These are phyloP conservation scores for Sturnira hondurensis DNA, from an alignment of 2,113 vertebrate genomes.

Conservation along the genomic window DNA sequence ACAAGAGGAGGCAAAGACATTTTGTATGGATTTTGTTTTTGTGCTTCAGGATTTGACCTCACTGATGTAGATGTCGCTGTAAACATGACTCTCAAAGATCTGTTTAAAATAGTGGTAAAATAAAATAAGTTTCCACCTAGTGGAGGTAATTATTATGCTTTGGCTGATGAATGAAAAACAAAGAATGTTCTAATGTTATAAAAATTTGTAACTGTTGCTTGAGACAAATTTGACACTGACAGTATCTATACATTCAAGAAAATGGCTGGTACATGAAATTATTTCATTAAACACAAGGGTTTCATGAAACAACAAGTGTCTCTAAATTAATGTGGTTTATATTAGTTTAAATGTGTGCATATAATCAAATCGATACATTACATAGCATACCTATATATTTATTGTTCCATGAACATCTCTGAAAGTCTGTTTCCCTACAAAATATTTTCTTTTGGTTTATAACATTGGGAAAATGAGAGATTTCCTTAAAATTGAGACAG, in stretches of 20 bases:
- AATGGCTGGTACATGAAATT: not conserved
- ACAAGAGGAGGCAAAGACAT: not conserved
- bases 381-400: not conserved
- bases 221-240: not conserved
- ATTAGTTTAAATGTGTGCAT: not conserved
- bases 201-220: not conserved
- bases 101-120: not conserved
- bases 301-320: not conserved
- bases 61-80: not conserved
- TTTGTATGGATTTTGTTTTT: conserved; percentile 49
- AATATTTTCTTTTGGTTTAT: not conserved
- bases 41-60: conserved; percentile 28
- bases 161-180: not conserved
- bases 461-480: not conserved
- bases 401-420: not conserved
- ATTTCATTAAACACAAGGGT: not conserved
- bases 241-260: not conserved
- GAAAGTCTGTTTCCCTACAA: not conserved
- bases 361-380: not conserved
- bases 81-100: not conserved
- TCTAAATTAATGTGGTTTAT: not conserved
- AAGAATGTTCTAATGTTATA: not conserved
- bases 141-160: not conserved
- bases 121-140: not conserved
- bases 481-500: not conserved